phyloP scores from a whole-genome alignment of 1,140 invertebrate species.

The Popillia japonica region DNA sequence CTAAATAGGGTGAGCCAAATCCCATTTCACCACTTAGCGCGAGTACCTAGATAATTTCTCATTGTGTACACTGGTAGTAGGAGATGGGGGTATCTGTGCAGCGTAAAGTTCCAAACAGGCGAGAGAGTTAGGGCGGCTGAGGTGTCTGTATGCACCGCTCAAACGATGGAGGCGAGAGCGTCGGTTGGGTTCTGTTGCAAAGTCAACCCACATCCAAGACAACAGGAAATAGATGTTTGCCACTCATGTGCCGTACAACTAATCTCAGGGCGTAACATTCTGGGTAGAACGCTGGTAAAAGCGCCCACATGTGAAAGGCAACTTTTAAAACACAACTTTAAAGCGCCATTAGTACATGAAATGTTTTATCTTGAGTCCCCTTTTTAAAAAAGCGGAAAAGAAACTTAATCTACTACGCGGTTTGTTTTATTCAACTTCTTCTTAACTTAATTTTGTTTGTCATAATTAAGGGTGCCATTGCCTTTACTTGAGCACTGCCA shows the following conservation, averaged over 20 bases:
- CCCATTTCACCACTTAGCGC: conserved; percentile 51
- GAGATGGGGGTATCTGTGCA: neutral
- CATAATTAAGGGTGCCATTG: too few species aligned
- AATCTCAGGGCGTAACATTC: conserved; percentile 6
- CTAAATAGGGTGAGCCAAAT: conserved; percentile 50
- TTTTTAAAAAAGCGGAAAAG: neutral
- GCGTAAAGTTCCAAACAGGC: conserved; percentile 10
- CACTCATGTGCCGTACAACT: conserved; percentile 32
- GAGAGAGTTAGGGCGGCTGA: neutral
- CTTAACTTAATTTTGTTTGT: neutral
- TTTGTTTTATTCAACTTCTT: neutral
- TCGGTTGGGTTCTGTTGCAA: conserved; percentile 18
- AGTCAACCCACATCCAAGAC: conserved; percentile 35
- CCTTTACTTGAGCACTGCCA: too few species aligned
- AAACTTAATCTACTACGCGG: neutral
- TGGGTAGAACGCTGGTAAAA: neutral
- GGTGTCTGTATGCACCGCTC: conserved; percentile 7
- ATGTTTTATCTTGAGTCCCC: conserved; percentile 5
- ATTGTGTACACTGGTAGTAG: conserved; percentile 45
- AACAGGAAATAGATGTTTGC: conserved; percentile 38
- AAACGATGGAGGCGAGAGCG: conserved; percentile 10
- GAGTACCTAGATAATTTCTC: conserved; percentile 51
- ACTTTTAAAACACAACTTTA: conserved; percentile 35
- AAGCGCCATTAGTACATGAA: conserved; percentile 33
- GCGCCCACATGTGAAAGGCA: conserved; percentile 27